Percentiles rank a stretch among this genome's conserved stretches.
These are phyloP conservation scores for Rhabdornis inornatus DNA, from an alignment of 2,113 vertebrate species.

Conservation along the genomic window DNA sequence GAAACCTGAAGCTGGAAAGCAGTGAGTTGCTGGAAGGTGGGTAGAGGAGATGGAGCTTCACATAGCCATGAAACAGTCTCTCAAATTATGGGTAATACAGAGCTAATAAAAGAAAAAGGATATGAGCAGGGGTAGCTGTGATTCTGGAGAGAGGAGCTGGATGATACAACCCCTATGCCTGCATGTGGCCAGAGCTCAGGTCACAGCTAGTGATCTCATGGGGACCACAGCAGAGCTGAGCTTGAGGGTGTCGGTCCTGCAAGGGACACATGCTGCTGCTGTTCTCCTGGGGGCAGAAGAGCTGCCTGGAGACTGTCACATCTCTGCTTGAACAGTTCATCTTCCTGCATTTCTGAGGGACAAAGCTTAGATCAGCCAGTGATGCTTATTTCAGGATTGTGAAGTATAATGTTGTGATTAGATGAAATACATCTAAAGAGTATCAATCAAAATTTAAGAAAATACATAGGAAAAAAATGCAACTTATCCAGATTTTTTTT, in stretches of 20 bases:
- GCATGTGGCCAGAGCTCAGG: not conserved
- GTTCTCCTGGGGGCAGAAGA: not conserved
- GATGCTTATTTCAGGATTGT: not conserved
- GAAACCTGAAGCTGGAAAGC: not conserved
- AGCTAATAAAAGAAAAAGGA: not conserved
- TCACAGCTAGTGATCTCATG: not conserved
- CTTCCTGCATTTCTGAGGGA: not conserved
- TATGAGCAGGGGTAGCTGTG: not conserved
- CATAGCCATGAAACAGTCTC: not conserved
- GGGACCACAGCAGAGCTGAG: not conserved
- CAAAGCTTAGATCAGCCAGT: not conserved
- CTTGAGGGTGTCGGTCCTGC: not conserved
- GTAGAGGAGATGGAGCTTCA: not conserved
- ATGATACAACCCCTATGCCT: accelerated
- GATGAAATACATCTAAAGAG: not conserved
- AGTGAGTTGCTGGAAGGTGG: not conserved
- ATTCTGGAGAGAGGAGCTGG: not conserved
- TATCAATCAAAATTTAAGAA: not conserved
- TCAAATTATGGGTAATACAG: not conserved
- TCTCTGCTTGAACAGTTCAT: not conserved
- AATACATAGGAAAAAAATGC: not conserved
- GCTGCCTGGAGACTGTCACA: not conserved
- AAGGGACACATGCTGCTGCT: not conserved
- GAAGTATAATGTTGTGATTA: not conserved
- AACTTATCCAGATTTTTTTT: not conserved